A percentile compares a stretch with the other conserved stretches of the same genome.
phyloP scores from a whole-genome alignment of 1,140 invertebrate genomes.

The Halotydeus destructor region DNA sequence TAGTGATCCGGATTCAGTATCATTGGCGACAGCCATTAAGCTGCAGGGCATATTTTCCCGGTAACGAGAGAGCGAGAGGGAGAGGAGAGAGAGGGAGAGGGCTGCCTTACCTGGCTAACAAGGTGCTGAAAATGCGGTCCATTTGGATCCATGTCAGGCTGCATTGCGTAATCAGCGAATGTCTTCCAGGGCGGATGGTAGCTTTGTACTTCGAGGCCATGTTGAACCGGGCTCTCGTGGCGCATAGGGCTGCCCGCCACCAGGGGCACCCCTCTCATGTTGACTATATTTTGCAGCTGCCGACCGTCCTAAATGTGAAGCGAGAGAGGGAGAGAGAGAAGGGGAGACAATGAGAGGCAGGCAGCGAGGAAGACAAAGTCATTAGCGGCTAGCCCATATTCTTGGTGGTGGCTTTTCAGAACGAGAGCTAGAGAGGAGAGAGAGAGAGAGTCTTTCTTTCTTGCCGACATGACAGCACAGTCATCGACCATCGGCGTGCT shows the following conservation, averaged over 20 bases:
- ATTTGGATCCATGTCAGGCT: conserved; percentile 65
- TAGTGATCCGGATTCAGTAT: no score
- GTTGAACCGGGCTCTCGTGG: conserved; percentile 67
- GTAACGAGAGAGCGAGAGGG: no score
- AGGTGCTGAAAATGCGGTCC: conserved; percentile 84
- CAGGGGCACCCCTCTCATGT: conserved; percentile 87
- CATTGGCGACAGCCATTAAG: no score
- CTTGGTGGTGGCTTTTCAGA: no score
- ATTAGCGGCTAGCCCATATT: conserved; percentile 10
- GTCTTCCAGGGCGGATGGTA: conserved; percentile 96
- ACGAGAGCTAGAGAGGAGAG: no score
- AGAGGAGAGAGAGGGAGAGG: no score
- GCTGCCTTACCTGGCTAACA: conserved; percentile 36
- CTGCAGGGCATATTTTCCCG: no score
- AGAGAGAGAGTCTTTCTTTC: no score
- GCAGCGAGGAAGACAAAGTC: conserved; percentile 12
- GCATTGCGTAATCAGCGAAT: conserved; percentile 71
- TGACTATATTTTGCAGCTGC: conserved; percentile 59
- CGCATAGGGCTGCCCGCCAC: conserved; percentile 79
- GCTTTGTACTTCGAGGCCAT: conserved; percentile 70
- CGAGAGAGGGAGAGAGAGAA: conserved; percentile 4
- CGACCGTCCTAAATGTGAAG: conserved; percentile 50
- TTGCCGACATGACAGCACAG: no score
- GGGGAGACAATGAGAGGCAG: conserved; percentile 12
- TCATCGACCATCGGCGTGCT: no score